These are phyloP conservation scores for Ariolimax columbianus DNA, from an alignment of 2,888 invertebrate species.

Conservation along the genomic window DNA sequence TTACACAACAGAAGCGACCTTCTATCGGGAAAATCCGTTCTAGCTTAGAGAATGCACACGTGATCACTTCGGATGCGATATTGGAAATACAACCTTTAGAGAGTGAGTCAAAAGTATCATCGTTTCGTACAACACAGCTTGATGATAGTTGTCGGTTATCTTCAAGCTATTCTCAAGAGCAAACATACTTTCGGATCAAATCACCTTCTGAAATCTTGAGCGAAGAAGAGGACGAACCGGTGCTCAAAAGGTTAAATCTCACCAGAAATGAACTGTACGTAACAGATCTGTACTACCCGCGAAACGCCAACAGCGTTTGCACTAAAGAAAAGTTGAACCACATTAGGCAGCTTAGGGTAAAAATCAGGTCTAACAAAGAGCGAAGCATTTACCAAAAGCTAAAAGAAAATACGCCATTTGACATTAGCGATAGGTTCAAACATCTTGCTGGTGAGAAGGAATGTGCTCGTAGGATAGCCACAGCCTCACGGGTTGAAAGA, in stretches of 20 bases:
- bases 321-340: neutral
- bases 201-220: neutral
- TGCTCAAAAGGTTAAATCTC: constrained; percentile 16
- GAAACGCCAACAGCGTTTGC: neutral
- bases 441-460: neutral
- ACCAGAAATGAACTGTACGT: constrained; percentile 35
- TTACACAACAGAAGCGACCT: no score
- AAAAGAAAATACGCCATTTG: neutral
- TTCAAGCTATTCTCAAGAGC: neutral
- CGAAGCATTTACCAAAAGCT: neutral
- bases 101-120: neutral
- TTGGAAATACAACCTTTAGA: neutral
- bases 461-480: neutral
- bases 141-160: neutral
- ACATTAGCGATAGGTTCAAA: constrained; percentile 27
- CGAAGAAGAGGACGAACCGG: neutral
- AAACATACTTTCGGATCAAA: neutral
- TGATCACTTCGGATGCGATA: neutral
- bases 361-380: neutral
- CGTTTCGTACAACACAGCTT: neutral
- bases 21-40: neutral
- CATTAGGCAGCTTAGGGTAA: neutral
- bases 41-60: no score
- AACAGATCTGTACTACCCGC: constrained; percentile 11
- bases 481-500: neutral